Conservation (phyloP, 2,113 vertebrate species). For the Lepus americanus region DNA sequence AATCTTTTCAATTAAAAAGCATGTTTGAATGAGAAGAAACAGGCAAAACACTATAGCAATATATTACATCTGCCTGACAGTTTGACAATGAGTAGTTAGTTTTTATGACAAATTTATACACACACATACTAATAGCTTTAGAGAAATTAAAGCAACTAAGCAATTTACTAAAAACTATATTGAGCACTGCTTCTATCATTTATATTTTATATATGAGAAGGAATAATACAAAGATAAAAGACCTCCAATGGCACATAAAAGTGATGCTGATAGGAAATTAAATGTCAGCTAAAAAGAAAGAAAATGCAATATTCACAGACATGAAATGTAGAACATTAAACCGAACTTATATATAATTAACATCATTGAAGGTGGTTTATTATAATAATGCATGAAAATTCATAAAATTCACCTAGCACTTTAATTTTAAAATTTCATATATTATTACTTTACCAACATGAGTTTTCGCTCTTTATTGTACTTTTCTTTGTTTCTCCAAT, state of each 20-base stretch:
- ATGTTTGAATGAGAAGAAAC: slow-evolving; percentile 26
- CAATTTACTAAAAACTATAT: slow-evolving; percentile 79
- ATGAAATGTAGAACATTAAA: slow-evolving; percentile 80
- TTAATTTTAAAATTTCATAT: slow-evolving; percentile 55
- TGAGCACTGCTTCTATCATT: slow-evolving; percentile 80
- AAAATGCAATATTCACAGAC: slow-evolving; percentile 81
- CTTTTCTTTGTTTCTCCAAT: background rate
- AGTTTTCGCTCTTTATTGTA: background rate
- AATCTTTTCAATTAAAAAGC: slow-evolving; percentile 30
- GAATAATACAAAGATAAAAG: slow-evolving; percentile 87
- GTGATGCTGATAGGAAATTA: slow-evolving; percentile 84
- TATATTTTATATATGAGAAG: slow-evolving; percentile 86
- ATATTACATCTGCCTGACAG: background rate
- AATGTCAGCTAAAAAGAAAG: slow-evolving; percentile 85
- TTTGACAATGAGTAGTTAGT: slow-evolving; percentile 20
- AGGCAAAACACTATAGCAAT: slow-evolving; percentile 26
- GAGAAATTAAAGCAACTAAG: slow-evolving; percentile 78
- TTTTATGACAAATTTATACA: slow-evolving; percentile 32
- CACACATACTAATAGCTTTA: slow-evolving; percentile 59
- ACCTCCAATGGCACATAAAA: slow-evolving; percentile 86
- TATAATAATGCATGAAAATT: slow-evolving; percentile 71
- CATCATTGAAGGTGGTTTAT: slow-evolving; percentile 72
- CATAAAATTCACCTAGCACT: slow-evolving; percentile 47
- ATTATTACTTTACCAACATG: slow-evolving; percentile 9
- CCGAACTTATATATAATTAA: slow-evolving; percentile 77